Evolutionary conservation across 2,113 vertebrate genomes (phyloP).

Genomic region (Zeus faber): DNA sequence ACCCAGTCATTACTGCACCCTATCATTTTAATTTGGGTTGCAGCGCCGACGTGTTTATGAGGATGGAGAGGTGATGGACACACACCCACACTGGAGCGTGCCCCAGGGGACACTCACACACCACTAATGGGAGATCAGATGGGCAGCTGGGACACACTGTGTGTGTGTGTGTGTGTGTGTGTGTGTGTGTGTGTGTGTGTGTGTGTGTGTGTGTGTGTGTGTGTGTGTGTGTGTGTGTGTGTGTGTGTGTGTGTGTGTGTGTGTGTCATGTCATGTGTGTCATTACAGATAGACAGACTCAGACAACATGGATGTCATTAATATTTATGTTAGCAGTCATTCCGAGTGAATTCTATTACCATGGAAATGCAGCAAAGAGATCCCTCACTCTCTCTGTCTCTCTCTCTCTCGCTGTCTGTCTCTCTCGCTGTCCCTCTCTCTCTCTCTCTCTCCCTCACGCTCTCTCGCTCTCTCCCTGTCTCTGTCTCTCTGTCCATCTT

Average conservation of each 20-base stretch:
- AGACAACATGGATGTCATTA: too few relatives aligned
- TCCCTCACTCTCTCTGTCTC: neutral
- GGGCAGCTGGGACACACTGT: slow-evolving; percentile 54
- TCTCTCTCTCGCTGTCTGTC: neutral
- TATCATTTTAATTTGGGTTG: slow-evolving; percentile 67
- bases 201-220: slow-evolving; percentile 6
- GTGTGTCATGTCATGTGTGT: neutral
- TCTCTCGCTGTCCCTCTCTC: neutral
- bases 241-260: neutral
- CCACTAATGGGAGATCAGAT: slow-evolving; percentile 49
- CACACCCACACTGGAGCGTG: slow-evolving; percentile 17
- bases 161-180: neutral
- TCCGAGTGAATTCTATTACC: slow-evolving; percentile 22
- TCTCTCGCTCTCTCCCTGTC: too few relatives aligned
- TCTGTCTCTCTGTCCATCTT: neutral
- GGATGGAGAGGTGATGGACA: slow-evolving; percentile 61
- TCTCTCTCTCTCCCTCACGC: neutral
- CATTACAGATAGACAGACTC: too few relatives aligned
- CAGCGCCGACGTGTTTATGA: slow-evolving; percentile 64
- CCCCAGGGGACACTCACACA: slow-evolving; percentile 32
- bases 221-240: slow-evolving; percentile 14
- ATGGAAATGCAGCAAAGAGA: slow-evolving; percentile 23
- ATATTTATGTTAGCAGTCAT: slow-evolving; percentile 5
- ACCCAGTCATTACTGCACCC: slow-evolving; percentile 57
- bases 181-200: slow-evolving; percentile 15